phyloP scores from a whole-genome alignment of 2,797 vertebrate species.

The Mallotus villosus region DNA sequence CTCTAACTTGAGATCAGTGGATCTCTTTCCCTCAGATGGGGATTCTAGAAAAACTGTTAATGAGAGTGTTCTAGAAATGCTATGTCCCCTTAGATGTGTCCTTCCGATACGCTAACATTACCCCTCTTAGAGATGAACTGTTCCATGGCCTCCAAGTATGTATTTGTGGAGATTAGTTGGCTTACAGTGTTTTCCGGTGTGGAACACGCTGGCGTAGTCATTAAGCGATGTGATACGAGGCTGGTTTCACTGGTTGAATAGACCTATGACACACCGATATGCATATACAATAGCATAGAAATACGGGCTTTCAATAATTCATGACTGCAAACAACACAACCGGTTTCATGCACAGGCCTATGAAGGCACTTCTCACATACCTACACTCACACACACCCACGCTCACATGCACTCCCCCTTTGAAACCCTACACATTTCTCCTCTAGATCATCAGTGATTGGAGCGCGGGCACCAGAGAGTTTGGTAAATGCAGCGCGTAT shows the following conservation, averaged over 20 bases:
- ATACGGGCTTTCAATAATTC: conserved; percentile 4
- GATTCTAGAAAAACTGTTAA: too few species aligned
- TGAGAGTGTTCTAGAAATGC: too few species aligned
- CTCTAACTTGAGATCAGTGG: neutral
- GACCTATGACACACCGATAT: conserved; percentile 11
- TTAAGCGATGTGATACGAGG: conserved; percentile 11
- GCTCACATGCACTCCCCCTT: conserved; percentile 25
- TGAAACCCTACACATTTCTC: conserved; percentile 54
- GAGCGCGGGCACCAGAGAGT: conserved; percentile 71
- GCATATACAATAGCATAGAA: neutral
- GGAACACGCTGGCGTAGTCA: conserved; percentile 26
- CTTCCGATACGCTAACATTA: neutral
- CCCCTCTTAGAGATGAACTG: neutral
- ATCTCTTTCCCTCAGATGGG: neutral
- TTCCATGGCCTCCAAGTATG: conserved; percentile 9
- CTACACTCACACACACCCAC: neutral
- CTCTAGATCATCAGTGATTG: conserved; percentile 71
- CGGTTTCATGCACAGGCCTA: conserved; percentile 10
- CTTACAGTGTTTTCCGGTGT: conserved; percentile 42
- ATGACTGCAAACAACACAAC: neutral
- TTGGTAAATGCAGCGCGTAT: conserved; percentile 74
- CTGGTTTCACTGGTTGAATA: conserved; percentile 13
- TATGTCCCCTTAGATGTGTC: too few species aligned
- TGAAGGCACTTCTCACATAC: neutral
- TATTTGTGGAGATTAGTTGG: conserved; percentile 20